Evolutionary conservation across 2,113 vertebrate genomes (phyloP).

Genomic region (Eira barbara): DNA sequence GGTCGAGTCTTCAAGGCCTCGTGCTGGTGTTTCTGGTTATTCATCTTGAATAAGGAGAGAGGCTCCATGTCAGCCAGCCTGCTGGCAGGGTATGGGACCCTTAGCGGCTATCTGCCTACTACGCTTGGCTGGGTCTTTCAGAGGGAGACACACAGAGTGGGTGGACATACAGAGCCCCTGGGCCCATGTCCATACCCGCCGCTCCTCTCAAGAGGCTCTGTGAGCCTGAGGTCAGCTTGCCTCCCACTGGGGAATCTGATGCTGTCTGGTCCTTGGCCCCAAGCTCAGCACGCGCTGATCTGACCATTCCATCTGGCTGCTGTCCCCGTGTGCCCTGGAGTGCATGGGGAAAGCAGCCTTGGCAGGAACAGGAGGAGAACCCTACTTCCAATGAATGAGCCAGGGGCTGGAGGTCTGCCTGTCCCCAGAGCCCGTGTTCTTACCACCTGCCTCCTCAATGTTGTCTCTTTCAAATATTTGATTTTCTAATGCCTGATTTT

Average conservation of each 20-base stretch:
- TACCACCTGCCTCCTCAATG: not conserved
- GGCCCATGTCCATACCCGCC: rapidly evolving
- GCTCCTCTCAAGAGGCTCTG: rapidly evolving
- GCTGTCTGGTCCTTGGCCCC: not conserved
- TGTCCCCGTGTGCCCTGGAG: rapidly evolving
- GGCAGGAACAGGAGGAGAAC: not conserved
- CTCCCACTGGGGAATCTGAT: too few species aligned
- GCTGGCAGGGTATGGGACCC: rapidly evolving
- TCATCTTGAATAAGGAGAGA: not conserved
- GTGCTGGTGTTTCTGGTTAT: not conserved
- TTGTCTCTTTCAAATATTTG: not conserved
- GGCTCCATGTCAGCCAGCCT: too few species aligned
- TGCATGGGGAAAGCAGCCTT: not conserved
- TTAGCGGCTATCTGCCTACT: rapidly evolving
- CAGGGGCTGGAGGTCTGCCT: too few species aligned
- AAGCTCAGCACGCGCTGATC: not conserved
- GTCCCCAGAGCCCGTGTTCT: not conserved
- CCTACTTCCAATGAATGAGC: not conserved
- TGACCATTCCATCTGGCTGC: not conserved
- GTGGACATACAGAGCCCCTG: too few species aligned
- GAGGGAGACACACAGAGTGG: not conserved
- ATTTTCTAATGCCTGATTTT: not conserved
- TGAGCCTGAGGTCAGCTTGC: not conserved
- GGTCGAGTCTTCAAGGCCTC: not conserved
- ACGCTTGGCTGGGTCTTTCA: not conserved